A percentile compares a stretch with the other conserved stretches of the same genome.
phyloP scores from a whole-genome alignment of 2,797 vertebrate species.

The Triplophysa yarkandensis region DNA sequence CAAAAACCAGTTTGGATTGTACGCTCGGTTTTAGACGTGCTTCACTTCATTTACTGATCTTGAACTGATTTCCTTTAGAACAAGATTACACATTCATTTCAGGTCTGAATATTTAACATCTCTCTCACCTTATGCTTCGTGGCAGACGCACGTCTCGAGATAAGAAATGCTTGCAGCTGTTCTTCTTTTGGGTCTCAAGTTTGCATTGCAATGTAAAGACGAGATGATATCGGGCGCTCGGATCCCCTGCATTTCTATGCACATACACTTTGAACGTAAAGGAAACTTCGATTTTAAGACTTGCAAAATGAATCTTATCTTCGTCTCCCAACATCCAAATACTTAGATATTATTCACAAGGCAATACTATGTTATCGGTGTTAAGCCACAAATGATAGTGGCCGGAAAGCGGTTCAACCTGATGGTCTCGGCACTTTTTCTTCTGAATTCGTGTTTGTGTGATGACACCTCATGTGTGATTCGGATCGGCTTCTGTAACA shows the following conservation, averaged over 20 bases:
- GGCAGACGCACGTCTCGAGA: conserved; percentile 53
- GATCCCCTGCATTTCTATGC: background rate
- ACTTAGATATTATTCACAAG: conserved; percentile 16
- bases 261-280: no score
- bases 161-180: conserved; percentile 53
- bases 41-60: background rate
- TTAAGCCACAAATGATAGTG: conserved; percentile 14
- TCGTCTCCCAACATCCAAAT: conserved; percentile 11
- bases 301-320: conserved; percentile 20
- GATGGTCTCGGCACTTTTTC: background rate
- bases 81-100: conserved; percentile 54
- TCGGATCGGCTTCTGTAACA: conserved; percentile 3
- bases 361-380: conserved; percentile 29
- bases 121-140: background rate
- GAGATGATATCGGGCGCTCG: background rate
- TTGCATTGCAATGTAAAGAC: conserved; percentile 13
- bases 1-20: conserved; percentile 4
- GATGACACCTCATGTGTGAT: conserved; percentile 7
- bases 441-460: background rate
- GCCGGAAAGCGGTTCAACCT: conserved; percentile 38
- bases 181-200: conserved; percentile 42
- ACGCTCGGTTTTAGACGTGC: background rate
- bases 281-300: no score
- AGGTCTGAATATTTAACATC: conserved; percentile 46
- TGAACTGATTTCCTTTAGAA: conserved; percentile 61